These are phyloP conservation scores for Gonocerus acuteangulatus DNA, from an alignment of 2,888 invertebrate genomes.

Conservation along the genomic window DNA sequence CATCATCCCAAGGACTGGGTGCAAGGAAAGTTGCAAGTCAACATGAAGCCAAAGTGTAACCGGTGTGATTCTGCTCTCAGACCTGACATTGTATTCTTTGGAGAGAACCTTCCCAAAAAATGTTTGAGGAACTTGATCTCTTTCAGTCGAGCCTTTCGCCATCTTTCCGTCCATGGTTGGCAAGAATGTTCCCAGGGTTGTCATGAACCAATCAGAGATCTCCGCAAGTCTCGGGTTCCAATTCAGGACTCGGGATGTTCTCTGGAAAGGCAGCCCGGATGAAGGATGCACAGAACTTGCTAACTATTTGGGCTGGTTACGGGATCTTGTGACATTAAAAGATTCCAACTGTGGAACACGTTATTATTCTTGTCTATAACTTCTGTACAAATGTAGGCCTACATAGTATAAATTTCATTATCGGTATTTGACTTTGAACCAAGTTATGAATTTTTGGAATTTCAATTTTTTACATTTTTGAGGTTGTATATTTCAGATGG, in stretches of 20 bases:
- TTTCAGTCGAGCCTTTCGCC: constrained; percentile 91
- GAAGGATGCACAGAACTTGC: constrained; percentile 66
- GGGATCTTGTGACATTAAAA: no score
- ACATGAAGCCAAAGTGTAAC: constrained; percentile 68
- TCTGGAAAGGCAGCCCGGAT: constrained; percentile 75
- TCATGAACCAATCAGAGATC: constrained; percentile 79
- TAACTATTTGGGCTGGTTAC: constrained; percentile 66
- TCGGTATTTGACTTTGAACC: no score
- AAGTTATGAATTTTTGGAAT: no score
- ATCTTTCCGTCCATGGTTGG: constrained; percentile 60
- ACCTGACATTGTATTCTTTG: constrained; percentile 94
- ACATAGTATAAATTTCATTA: no score
- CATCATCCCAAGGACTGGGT: constrained; percentile 74
- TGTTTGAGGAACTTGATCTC: constrained; percentile 68
- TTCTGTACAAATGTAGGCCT: no score
- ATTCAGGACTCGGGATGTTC: constrained; percentile 66
- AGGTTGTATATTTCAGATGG: no score
- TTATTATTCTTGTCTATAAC: no score
- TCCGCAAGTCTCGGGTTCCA: constrained; percentile 56
- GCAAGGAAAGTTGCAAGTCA: constrained; percentile 68
- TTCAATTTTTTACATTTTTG: no score
- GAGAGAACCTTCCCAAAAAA: constrained; percentile 73
- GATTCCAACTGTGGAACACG: no score
- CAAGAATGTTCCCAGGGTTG: constrained; percentile 65
- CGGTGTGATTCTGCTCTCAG: constrained; percentile 73